Conservation (phyloP, 1,140 invertebrate species). For the Hyles euphorbiae region DNA sequence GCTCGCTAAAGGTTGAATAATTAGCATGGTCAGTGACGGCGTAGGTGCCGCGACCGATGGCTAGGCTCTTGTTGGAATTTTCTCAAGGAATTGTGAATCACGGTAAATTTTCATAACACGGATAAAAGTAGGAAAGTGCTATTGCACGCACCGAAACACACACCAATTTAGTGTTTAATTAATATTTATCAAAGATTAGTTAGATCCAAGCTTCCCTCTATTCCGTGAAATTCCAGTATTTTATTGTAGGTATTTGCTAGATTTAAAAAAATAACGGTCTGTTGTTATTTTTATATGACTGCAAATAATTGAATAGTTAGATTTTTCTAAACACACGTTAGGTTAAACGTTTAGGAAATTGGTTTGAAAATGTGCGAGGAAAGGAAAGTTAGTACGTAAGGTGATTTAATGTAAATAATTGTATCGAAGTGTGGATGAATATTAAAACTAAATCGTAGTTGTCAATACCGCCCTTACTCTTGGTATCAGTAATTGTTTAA, state of each 20-base stretch:
- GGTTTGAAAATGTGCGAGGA: conserved; percentile 39
- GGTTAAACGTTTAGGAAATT: conserved; percentile 38
- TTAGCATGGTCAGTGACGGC: conserved; percentile 29
- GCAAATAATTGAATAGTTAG: conserved; percentile 65
- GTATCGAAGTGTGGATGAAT: conserved; percentile 20
- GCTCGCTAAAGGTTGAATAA: conserved; percentile 67
- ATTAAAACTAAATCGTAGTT: too few species aligned
- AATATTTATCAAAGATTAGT: conserved; percentile 49
- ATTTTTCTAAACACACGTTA: conserved; percentile 60
- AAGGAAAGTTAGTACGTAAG: conserved; percentile 26
- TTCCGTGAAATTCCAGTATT: conserved; percentile 56
- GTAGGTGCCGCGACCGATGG: neutral
- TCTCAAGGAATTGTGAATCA: conserved; percentile 8
- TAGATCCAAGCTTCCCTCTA: conserved; percentile 62
- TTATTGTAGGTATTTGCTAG: conserved; percentile 72
- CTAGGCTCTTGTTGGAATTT: conserved; percentile 8
- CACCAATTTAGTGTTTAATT: conserved; percentile 64
- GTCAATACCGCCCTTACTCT: too few species aligned
- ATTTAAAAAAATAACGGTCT: conserved; percentile 54
- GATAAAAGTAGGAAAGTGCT: conserved; percentile 69
- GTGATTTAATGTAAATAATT: conserved; percentile 40
- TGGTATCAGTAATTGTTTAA: too few species aligned
- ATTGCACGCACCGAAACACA: conserved; percentile 70
- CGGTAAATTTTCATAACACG: conserved; percentile 11
- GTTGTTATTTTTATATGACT: conserved; percentile 75